Conservation (phyloP, 2,113 vertebrate species). For the Nettapus auritus region DNA sequence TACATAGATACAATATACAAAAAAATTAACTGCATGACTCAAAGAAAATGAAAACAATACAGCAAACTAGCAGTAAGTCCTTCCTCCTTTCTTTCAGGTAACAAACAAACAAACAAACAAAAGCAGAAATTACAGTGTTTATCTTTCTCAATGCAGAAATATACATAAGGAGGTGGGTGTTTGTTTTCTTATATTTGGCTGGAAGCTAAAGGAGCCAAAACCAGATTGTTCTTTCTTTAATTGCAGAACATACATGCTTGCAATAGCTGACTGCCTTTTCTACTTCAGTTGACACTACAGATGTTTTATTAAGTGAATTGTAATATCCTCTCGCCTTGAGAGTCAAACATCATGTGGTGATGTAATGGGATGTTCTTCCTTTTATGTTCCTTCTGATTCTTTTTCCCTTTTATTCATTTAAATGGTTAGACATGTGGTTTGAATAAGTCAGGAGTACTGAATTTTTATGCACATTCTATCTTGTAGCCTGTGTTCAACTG, state of each 20-base stretch:
- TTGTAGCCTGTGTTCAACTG: background rate
- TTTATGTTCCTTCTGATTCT: conserved; percentile 35
- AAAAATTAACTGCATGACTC: background rate
- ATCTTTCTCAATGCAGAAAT: conserved; percentile 19
- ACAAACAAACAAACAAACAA: background rate
- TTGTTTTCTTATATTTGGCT: conserved; percentile 38
- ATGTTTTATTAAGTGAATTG: conserved; percentile 62
- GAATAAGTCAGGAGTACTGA: conserved; percentile 38
- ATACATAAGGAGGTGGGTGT: conserved; percentile 52
- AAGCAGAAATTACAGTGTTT: background rate
- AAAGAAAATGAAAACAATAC: background rate
- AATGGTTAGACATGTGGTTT: conserved; percentile 45
- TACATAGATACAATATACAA: background rate
- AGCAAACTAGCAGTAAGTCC: background rate
- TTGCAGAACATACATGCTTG: background rate
- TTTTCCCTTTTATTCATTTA: conserved; percentile 19
- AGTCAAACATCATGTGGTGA: conserved; percentile 52
- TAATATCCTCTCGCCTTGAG: conserved; percentile 24
- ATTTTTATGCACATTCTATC: background rate
- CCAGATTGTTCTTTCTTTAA: conserved; percentile 38
- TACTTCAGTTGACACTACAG: conserved; percentile 24
- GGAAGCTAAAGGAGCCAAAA: conserved; percentile 7
- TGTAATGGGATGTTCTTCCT: conserved; percentile 43
- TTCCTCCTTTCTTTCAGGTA: background rate
- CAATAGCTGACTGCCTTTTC: conserved; percentile 40